Evolutionary conservation across 2,888 invertebrate species (phyloP).

Genomic region (Margaritifera margaritifera): DNA sequence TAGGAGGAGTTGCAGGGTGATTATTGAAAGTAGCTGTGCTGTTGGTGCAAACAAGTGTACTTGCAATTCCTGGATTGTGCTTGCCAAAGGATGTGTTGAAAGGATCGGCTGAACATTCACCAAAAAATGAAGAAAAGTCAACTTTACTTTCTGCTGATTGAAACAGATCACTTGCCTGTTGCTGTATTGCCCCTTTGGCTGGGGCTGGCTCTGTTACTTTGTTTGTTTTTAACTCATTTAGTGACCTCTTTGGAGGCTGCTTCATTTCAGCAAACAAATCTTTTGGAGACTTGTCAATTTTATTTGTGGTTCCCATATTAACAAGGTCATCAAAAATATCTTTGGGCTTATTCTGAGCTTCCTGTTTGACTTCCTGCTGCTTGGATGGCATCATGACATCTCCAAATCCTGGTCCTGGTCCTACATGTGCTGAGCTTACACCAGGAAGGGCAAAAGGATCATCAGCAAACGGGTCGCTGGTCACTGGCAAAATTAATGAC

Average conservation of each 20-base stretch:
- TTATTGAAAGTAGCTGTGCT: too few species aligned
- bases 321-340: conserved; percentile 57
- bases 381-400: conserved; percentile 32
- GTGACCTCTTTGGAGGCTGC: conserved; percentile 49
- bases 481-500: conserved; percentile 22
- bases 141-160: conserved; percentile 26
- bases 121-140: conserved; percentile 14
- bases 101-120: conserved; percentile 28
- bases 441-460: conserved; percentile 34
- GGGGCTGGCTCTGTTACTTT: conserved; percentile 26
- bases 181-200: conserved; percentile 13
- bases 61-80: too few species aligned
- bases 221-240: conserved; percentile 52
- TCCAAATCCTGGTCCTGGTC: conserved; percentile 25
- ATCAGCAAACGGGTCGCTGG: conserved; percentile 46
- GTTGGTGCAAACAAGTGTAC: too few species aligned
- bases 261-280: conserved; percentile 54
- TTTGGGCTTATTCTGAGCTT: conserved; percentile 14
- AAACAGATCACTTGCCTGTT: conserved; percentile 52
- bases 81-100: conserved; percentile 42
- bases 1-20: too few species aligned
- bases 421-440: background rate
- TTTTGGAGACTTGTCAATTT: conserved; percentile 45
- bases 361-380: conserved; percentile 18
- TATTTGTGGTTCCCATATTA: conserved; percentile 37